phyloP scores from a whole-genome alignment of 2,797 vertebrate species.

The Cossypha heuglini region DNA sequence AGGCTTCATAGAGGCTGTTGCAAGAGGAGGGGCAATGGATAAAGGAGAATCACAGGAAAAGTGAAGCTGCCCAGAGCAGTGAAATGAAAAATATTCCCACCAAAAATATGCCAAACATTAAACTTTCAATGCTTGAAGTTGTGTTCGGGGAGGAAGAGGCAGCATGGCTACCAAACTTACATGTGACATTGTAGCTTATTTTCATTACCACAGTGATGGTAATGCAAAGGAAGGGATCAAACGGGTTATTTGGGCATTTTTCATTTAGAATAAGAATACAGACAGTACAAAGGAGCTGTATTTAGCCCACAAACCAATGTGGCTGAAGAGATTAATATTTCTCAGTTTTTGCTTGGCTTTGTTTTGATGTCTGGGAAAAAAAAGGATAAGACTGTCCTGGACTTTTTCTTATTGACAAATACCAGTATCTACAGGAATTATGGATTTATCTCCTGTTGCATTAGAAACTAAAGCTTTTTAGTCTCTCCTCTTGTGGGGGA shows the following conservation, averaged over 20 bases:
- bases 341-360: background rate
- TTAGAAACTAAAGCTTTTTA: background rate
- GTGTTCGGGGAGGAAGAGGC: background rate
- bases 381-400: background rate
- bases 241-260: background rate
- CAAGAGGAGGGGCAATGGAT: background rate
- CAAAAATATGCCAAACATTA: background rate
- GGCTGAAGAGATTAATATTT: background rate
- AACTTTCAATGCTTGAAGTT: background rate
- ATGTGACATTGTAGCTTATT: rapidly evolving
- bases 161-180: background rate
- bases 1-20: background rate
- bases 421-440: background rate
- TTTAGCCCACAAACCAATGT: background rate
- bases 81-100: background rate
- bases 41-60: background rate
- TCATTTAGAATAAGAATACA: background rate
- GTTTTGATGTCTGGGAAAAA: background rate
- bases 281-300: background rate
- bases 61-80: background rate
- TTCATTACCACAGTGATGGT: background rate
- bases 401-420: background rate
- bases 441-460: background rate
- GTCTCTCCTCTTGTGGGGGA: background rate
- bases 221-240: background rate